Conservation (phyloP, 2,113 vertebrate genomes). For the Baryphthengus martii region DNA sequence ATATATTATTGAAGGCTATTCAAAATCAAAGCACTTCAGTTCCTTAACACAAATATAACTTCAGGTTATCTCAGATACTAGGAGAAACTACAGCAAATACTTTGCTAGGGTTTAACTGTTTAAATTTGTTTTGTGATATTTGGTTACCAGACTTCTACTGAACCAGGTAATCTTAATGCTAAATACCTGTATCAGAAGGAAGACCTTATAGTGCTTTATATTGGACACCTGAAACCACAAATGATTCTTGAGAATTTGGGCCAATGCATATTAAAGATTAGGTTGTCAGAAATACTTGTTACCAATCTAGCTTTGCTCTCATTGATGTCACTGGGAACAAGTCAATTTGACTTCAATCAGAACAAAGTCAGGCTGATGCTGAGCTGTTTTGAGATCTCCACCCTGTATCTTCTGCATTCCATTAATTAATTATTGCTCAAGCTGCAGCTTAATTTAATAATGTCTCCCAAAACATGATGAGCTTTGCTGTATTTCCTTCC, state of each 20-base stretch:
- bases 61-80: background rate
- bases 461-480: constrained; percentile 7
- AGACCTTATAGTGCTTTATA: background rate
- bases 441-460: constrained; percentile 47
- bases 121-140: background rate
- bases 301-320: background rate
- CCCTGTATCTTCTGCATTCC: background rate
- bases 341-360: constrained; percentile 32
- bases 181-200: background rate
- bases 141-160: background rate
- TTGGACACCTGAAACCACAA: background rate
- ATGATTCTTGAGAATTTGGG: background rate
- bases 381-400: constrained; percentile 47
- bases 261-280: background rate
- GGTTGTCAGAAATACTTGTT: background rate
- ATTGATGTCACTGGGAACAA: constrained; percentile 30
- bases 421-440: constrained; percentile 59
- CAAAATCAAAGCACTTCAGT: constrained; percentile 1
- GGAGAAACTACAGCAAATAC: background rate
- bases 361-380: constrained; percentile 31
- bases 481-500: background rate
- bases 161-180: background rate
- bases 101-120: background rate
- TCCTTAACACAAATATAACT: background rate
- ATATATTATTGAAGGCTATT: background rate